Conservation (phyloP, 2,888 invertebrate species). For the Exocentrus adspersus region DNA sequence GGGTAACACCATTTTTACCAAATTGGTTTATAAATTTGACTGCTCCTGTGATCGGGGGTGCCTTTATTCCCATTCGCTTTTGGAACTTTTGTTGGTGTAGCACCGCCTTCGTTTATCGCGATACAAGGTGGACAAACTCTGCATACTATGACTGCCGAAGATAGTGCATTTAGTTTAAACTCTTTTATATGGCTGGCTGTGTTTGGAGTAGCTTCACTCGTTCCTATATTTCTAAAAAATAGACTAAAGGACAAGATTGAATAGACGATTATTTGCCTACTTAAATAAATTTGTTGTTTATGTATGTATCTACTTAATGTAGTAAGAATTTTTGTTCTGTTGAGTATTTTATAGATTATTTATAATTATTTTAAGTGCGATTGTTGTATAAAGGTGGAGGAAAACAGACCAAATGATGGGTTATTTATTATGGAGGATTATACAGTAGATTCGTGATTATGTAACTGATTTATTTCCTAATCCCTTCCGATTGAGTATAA, state of each 20-base stretch:
- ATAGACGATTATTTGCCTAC: slow-evolving; percentile 55
- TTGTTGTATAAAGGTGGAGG: not conserved
- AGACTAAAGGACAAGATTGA: slow-evolving; percentile 82
- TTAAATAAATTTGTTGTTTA: slow-evolving; percentile 7
- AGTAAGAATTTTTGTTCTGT: slow-evolving; percentile 1
- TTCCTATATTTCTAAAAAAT: slow-evolving; percentile 89
- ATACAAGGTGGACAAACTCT: slow-evolving; percentile 98
- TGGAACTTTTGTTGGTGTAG: slow-evolving; percentile 96
- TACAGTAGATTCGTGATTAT: too few relatives aligned
- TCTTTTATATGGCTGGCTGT: slow-evolving; percentile 81
- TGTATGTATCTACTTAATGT: not conserved
- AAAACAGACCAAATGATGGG: too few relatives aligned
- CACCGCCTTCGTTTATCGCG: slow-evolving; percentile 96
- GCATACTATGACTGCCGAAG: slow-evolving; percentile 89
- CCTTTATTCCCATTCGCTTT: slow-evolving; percentile 91
- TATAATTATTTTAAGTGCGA: not conserved
- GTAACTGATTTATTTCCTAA: too few relatives aligned
- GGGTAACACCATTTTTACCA: slow-evolving; percentile 97
- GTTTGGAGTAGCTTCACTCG: slow-evolving; percentile 84
- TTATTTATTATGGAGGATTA: too few relatives aligned
- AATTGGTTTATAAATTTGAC: slow-evolving; percentile 99
- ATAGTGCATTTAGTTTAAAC: slow-evolving; percentile 87
- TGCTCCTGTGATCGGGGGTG: slow-evolving; percentile 96
- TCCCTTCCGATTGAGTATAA: too few relatives aligned
- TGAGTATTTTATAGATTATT: not conserved